Conservation (phyloP, 1,140 invertebrate species). For the Brachionus asplanchnoidis region DNA sequence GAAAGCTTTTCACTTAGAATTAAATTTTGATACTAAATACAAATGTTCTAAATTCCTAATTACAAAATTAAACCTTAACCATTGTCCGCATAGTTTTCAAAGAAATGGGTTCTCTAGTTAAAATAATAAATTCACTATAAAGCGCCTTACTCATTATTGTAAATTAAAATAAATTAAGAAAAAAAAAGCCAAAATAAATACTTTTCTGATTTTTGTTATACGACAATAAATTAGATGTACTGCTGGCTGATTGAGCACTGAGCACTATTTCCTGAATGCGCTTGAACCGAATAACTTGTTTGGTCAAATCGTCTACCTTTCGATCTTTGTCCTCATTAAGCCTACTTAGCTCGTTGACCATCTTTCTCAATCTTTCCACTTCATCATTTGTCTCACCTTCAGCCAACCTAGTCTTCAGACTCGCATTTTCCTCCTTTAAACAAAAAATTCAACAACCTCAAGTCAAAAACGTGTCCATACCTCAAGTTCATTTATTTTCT, state of each 20-base stretch:
- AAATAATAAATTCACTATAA: too few relatives aligned
- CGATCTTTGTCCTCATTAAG: conserved; percentile 37
- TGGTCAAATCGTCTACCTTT: conserved; percentile 31
- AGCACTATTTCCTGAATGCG: conserved; percentile 41
- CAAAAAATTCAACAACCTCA: neutral
- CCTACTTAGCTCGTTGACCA: neutral
- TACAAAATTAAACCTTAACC: too few relatives aligned
- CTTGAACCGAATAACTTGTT: conserved; percentile 35
- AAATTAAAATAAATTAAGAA: too few relatives aligned
- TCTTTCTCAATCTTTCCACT: neutral
- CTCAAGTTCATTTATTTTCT: neutral
- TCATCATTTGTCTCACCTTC: neutral
- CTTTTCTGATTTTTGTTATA: conserved; percentile 1
- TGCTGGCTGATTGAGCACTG: neutral
- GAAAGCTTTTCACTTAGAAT: too few relatives aligned
- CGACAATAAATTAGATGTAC: neutral
- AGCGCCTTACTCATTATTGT: too few relatives aligned
- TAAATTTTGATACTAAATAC: too few relatives aligned
- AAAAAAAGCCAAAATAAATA: neutral
- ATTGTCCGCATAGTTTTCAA: too few relatives aligned
- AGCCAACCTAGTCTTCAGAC: neutral
- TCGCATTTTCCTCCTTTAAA: conserved; percentile 23
- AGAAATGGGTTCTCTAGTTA: too few relatives aligned
- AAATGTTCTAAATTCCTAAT: too few relatives aligned
- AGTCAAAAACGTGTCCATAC: neutral